Percentiles rank a stretch among this genome's conserved stretches.
These are phyloP conservation scores for Syngnathus acus DNA, from an alignment of 2,797 vertebrate species.

Conservation along the genomic window DNA sequence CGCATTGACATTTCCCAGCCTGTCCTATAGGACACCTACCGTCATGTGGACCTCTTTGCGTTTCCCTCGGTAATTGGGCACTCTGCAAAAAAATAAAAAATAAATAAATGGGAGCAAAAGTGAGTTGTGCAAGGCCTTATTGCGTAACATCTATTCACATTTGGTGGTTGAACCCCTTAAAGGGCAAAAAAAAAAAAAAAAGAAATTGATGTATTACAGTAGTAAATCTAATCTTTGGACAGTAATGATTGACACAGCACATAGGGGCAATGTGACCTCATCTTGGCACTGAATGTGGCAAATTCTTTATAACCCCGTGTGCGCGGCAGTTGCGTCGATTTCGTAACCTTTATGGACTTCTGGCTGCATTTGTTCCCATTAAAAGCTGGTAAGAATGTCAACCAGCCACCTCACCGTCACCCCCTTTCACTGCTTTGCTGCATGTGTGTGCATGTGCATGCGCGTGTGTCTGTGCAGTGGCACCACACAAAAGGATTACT, in stretches of 20 bases:
- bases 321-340: neutral
- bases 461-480: neutral
- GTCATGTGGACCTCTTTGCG: slow-evolving; percentile 76
- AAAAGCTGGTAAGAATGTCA: slow-evolving; percentile 34
- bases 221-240: neutral
- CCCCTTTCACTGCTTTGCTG: slow-evolving; percentile 4
- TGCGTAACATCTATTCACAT: neutral
- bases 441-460: neutral
- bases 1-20: slow-evolving; percentile 48
- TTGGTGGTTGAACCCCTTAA: neutral
- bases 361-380: slow-evolving; percentile 35
- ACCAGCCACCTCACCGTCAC: slow-evolving; percentile 22
- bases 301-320: neutral
- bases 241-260: neutral
- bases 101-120: slow-evolving; percentile 20
- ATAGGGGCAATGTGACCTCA: neutral
- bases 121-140: neutral
- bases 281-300: neutral
- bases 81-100: slow-evolving; percentile 66
- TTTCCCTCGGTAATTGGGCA: slow-evolving; percentile 83
- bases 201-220: no score
- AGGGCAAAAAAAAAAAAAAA: neutral
- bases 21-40: slow-evolving; percentile 75
- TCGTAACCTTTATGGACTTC: slow-evolving; percentile 1
- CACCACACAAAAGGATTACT: slow-evolving; percentile 11